Evolutionary conservation across 2,113 vertebrate genomes (phyloP).

Genomic region (Serilophus lunatus): DNA sequence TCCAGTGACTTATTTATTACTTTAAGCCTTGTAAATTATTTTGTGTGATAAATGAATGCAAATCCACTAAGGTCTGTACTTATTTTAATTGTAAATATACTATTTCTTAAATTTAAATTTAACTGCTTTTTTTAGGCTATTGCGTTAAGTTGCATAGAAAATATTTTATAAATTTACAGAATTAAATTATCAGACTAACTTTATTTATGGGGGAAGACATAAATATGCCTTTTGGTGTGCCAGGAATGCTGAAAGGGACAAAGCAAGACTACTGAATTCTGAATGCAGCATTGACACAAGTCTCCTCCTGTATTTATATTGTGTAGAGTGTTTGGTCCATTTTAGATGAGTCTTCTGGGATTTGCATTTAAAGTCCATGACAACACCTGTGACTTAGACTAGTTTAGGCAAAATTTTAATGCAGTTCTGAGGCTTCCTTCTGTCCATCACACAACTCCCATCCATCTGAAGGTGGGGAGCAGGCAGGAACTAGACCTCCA

Average conservation of each 20-base stretch:
- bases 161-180: constrained; percentile 45
- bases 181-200: constrained; percentile 40
- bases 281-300: not conserved
- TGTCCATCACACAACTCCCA: not conserved
- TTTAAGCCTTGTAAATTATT: constrained; percentile 57
- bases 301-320: not conserved
- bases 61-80: constrained; percentile 51
- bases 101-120: constrained; percentile 46
- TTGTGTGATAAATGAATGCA: constrained; percentile 44
- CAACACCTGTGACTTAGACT: not conserved
- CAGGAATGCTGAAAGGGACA: constrained; percentile 15
- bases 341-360: constrained; percentile 4
- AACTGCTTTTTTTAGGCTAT: constrained; percentile 45
- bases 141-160: constrained; percentile 49
- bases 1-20: constrained; percentile 67
- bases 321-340: not conserved
- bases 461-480: not conserved
- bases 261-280: constrained; percentile 25
- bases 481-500: constrained; percentile 12
- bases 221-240: constrained; percentile 5
- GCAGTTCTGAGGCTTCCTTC: constrained; percentile 3
- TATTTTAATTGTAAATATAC: constrained; percentile 71
- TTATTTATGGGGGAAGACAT: constrained; percentile 26
- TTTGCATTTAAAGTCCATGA: not conserved
- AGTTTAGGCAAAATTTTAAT: not conserved